These are phyloP conservation scores for Chironomus tepperi DNA, from an alignment of 1,140 invertebrate genomes.

Conservation along the genomic window DNA sequence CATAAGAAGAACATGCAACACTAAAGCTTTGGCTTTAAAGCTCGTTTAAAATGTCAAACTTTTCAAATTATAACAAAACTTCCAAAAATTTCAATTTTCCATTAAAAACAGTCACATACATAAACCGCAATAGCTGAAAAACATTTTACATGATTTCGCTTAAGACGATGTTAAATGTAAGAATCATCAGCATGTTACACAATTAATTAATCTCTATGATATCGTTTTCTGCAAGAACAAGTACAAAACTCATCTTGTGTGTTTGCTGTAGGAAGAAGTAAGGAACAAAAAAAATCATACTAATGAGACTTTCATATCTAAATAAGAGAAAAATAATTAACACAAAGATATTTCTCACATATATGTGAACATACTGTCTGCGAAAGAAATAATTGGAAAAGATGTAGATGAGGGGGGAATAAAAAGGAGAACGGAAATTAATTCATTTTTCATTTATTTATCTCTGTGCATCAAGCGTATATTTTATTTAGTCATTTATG, in stretches of 20 bases:
- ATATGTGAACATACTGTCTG: neutral
- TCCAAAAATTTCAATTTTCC: too few species aligned
- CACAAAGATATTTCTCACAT: neutral
- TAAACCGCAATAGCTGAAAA: too few species aligned
- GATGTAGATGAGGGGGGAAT: neutral
- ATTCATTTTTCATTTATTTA: neutral
- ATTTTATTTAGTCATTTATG: neutral
- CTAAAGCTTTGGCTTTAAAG: too few species aligned
- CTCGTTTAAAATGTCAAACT: too few species aligned
- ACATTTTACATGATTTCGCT: too few species aligned
- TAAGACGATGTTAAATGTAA: too few species aligned
- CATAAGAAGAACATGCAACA: too few species aligned
- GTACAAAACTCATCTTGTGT: neutral
- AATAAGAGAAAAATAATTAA: neutral
- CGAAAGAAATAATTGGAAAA: neutral
- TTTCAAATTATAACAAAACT: too few species aligned
- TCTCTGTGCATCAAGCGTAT: neutral
- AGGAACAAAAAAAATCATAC: neutral
- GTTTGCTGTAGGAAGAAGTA: neutral
- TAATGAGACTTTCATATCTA: neutral
- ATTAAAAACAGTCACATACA: too few species aligned
- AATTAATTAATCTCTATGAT: neutral
- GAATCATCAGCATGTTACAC: too few species aligned
- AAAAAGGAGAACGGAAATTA: neutral
- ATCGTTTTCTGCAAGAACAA: neutral